Evolutionary conservation across 2,113 vertebrate genomes (phyloP).

Genomic region (Chauna torquata): DNA sequence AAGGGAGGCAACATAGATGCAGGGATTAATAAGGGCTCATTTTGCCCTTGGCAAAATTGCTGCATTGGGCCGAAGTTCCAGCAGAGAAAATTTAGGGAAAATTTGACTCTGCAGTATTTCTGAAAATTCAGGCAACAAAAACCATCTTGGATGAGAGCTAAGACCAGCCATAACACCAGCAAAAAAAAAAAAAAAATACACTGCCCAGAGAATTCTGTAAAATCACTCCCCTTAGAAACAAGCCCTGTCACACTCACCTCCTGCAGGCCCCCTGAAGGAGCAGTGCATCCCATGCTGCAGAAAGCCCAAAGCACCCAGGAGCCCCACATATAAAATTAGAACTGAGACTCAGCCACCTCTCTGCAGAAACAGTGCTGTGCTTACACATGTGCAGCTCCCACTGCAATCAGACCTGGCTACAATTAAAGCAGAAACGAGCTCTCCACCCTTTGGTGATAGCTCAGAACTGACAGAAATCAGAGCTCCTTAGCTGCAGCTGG

Average conservation of each 20-base stretch:
- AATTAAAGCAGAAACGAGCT: not conserved
- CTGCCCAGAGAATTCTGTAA: not conserved
- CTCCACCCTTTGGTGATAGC: not conserved
- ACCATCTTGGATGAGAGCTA: not conserved
- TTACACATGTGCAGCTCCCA: not conserved
- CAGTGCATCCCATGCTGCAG: rapidly evolving
- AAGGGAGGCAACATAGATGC: not conserved
- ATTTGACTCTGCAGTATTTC: not conserved
- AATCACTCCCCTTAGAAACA: not conserved
- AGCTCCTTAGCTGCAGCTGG: not conserved
- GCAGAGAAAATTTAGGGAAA: constrained; percentile 10
- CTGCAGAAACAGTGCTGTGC: not conserved
- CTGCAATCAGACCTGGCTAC: not conserved
- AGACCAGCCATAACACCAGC: not conserved
- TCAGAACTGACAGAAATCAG: constrained; percentile 22
- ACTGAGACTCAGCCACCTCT: not conserved
- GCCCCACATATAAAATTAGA: not conserved
- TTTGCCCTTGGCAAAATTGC: not conserved
- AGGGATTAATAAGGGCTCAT: not conserved
- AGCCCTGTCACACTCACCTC: not conserved
- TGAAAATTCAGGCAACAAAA: not conserved
- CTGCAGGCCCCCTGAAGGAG: not conserved
- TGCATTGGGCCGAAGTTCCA: constrained; percentile 5
- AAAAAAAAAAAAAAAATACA: not conserved
- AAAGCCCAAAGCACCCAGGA: not conserved